Evolutionary conservation across 2,888 invertebrate species (phyloP), one percentile per base, ranked within the genome.

Genomic region (Drosophila borborema): DNA sequence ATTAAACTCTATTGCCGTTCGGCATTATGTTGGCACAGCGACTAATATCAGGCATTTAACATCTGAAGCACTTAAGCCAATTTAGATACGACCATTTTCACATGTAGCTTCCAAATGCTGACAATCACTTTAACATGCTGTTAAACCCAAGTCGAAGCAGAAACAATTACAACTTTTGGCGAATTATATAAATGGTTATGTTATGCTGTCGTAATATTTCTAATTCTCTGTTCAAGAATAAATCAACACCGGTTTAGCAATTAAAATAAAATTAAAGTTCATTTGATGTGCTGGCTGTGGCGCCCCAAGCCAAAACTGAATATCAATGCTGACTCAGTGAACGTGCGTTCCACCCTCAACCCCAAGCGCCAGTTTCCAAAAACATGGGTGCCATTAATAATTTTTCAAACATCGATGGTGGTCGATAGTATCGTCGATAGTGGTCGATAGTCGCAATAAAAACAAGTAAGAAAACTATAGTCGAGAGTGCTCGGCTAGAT

Each of bases 1-100:
- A 89, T 84, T 86, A 86, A 86, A 89, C 86, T 89, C 88, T 84
- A 84, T 84, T 80, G 69, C 71, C 71, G 55, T 82, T 77, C 68
- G 66, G 77, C 67, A 84, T 75, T 83, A 65, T 74, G 79, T 68
- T 65, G 53, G 16, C 65, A 49, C 54, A 34, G 51, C 54, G 54
- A 70, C 58, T 54, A 67, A 72, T 67, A 85, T 80, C 74, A 68
- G 48, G 65, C 65, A 76, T 70, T 62, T 60, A 72, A 70, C 63
- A 74, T 79, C 80, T 72, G 48, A 69, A 75, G 77, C 62, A 77
- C 59, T 71, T 67, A 64, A 70, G 54, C 56, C 71, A 59, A 61
- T 58, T 40, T 53, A 64, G 61, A 40, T 41, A 40, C 16, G 10
- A 34, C 31, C n/a, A 31, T 48, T 48, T 34, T 12, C 40, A 18